Evolutionary conservation across 2,113 vertebrate species (phyloP).

Genomic region (Ctenodactylus gundi): DNA sequence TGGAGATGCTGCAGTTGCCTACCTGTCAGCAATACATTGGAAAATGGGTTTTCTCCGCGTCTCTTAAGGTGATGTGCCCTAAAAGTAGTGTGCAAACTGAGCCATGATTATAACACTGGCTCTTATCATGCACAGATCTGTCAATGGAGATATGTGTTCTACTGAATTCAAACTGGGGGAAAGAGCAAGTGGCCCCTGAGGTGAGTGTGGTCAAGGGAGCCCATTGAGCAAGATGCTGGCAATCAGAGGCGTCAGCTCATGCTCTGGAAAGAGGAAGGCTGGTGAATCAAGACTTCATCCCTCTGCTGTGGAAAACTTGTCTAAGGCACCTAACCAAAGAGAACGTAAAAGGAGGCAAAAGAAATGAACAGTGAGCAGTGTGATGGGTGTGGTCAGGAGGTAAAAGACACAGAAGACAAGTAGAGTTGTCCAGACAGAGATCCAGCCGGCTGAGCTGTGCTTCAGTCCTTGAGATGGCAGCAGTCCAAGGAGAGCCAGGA

Average conservation of each 20-base stretch:
- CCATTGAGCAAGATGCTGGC: background rate
- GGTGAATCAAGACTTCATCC: background rate
- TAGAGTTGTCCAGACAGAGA: background rate
- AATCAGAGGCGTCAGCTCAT: background rate
- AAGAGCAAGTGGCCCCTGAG: background rate
- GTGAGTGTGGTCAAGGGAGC: background rate
- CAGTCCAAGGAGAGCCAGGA: background rate
- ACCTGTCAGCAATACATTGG: fast-evolving
- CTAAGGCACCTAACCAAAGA: background rate
- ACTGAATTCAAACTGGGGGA: background rate
- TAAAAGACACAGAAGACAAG: background rate
- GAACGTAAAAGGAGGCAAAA: background rate
- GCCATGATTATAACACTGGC: background rate
- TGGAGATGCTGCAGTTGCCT: background rate
- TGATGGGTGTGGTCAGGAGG: background rate
- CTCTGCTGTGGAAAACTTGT: background rate
- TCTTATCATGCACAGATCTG: background rate
- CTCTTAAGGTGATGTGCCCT: background rate
- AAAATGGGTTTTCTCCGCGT: background rate
- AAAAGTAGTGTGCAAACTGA: background rate
- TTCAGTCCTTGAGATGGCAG: background rate
- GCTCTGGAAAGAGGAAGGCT: background rate
- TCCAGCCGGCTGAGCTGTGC: too few species aligned
- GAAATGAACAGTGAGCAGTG: background rate
- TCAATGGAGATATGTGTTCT: background rate